Conservation (phyloP, 1,140 invertebrate species). For the Telenomus remus region DNA sequence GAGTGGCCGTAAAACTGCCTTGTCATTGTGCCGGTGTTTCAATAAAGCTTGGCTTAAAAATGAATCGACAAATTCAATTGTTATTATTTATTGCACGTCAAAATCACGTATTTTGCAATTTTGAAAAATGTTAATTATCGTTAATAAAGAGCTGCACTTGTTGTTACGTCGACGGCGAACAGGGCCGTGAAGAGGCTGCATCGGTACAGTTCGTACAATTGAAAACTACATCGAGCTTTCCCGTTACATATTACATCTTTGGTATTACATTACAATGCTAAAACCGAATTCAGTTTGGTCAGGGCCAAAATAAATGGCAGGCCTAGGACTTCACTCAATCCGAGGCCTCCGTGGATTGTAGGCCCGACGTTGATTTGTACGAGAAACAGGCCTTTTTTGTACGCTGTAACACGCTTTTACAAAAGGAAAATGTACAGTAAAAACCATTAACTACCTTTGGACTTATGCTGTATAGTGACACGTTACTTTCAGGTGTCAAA, state of each 20-base stretch:
- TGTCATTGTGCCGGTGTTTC: conserved; percentile 8
- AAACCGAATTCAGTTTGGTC: conserved; percentile 7
- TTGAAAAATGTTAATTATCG: conserved; percentile 75
- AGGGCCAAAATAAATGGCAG: background rate
- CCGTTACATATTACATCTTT: conserved; percentile 59
- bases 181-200: conserved; percentile 74
- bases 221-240: conserved; percentile 58
- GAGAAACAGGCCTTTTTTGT: conserved; percentile 14
- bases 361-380: background rate
- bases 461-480: conserved; percentile 5
- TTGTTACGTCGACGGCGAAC: conserved; percentile 74
- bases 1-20: background rate
- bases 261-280: conserved; percentile 29
- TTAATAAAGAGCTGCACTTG: conserved; percentile 76
- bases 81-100: conserved; percentile 33
- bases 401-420: conserved; percentile 48
- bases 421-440: conserved; percentile 58
- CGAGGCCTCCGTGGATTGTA: background rate
- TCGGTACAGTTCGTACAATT: conserved; percentile 59
- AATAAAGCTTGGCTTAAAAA: background rate
- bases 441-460: conserved; percentile 49
- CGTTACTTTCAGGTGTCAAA: too few relatives aligned
- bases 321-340: background rate
- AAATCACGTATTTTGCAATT: conserved; percentile 50
- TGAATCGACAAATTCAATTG: conserved; percentile 16